Percentiles rank a stretch among this genome's conserved stretches.
Evolutionary conservation across 1,140 invertebrate genomes (phyloP).

Genomic region (Nixonia krombeini): DNA sequence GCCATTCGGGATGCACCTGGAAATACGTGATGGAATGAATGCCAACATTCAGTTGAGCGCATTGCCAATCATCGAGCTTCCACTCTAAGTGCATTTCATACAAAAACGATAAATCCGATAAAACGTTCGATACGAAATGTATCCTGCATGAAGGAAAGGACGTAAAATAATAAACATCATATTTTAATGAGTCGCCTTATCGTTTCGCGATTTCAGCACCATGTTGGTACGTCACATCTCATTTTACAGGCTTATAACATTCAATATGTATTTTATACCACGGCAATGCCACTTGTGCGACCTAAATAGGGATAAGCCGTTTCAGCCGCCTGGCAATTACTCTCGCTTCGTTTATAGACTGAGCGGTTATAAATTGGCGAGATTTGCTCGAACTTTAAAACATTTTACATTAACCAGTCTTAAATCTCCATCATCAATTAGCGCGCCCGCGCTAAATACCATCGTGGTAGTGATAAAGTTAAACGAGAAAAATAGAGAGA

Average conservation of each 20-base stretch:
- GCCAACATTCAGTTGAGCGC: too few species aligned
- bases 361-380: conserved; percentile 9
- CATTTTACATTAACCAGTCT: conserved; percentile 23
- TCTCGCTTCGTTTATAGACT: conserved; percentile 28
- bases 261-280: conserved; percentile 10
- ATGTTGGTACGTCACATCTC: conserved; percentile 32
- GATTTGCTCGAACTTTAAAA: conserved; percentile 21
- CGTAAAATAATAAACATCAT: neutral
- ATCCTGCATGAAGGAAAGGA: too few species aligned
- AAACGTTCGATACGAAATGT: too few species aligned
- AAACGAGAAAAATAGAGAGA: neutral
- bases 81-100: too few species aligned
- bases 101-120: too few species aligned
- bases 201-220: conserved; percentile 4
- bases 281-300: conserved; percentile 19
- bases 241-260: conserved; percentile 17
- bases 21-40: conserved; percentile 1
- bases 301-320: conserved; percentile 25
- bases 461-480: neutral
- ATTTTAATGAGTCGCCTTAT: neutral
- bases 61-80: too few species aligned
- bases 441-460: conserved; percentile 23
- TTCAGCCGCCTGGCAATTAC: conserved; percentile 21
- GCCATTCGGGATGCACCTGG: conserved; percentile 70
- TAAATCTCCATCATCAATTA: conserved; percentile 15